Percentiles rank a stretch among this genome's conserved stretches.
Evolutionary conservation across 2,113 vertebrate genomes (phyloP).

Genomic region (Equus przewalskii): DNA sequence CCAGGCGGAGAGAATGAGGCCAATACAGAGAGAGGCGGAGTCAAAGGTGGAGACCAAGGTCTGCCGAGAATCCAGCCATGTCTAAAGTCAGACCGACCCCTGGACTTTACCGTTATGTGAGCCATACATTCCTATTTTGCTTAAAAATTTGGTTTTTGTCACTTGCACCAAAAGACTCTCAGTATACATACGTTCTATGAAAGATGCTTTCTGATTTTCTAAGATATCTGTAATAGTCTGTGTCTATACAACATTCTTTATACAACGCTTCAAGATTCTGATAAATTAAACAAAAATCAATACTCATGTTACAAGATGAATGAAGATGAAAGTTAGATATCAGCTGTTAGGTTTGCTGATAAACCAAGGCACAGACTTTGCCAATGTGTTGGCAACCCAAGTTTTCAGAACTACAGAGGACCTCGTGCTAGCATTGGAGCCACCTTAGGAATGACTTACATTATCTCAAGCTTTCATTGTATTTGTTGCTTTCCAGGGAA

Average conservation of each 20-base stretch:
- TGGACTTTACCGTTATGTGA: not conserved
- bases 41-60: not conserved
- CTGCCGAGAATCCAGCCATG: not conserved
- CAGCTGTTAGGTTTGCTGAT: not conserved
- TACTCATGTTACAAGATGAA: not conserved
- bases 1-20: not conserved
- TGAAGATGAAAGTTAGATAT: not conserved
- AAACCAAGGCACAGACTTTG: not conserved
- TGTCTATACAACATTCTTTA: not conserved
- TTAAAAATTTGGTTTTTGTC: constrained; percentile 31
- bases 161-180: not conserved
- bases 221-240: not conserved
- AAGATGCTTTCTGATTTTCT: not conserved
- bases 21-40: not conserved
- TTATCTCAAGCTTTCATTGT: not conserved
- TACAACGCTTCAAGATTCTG: not conserved
- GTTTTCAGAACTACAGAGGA: not conserved
- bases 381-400: not conserved
- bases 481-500: not conserved
- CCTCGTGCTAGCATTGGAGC: not conserved
- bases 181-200: not conserved
- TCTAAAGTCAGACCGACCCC: not conserved
- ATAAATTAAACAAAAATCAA: not conserved
- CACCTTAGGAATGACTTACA: not conserved
- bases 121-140: not conserved